These are phyloP conservation scores for Standfussiana lucernea DNA, from an alignment of 2,888 invertebrate species.

Conservation along the genomic window DNA sequence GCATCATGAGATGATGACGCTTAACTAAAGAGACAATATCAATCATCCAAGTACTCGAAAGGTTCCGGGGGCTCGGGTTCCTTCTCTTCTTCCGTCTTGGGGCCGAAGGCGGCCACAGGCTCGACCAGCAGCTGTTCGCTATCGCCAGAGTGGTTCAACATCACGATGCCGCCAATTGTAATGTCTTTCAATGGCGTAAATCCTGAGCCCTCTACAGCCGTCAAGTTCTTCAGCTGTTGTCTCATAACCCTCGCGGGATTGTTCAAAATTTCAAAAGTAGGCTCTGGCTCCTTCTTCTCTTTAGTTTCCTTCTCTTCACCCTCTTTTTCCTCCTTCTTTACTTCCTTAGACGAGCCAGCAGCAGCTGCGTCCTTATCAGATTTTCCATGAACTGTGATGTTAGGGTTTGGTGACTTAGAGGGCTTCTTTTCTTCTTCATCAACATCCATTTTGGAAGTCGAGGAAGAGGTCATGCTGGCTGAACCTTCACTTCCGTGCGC, in stretches of 20 bases:
- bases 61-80: constrained; percentile 99
- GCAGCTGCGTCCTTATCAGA: constrained; percentile 82
- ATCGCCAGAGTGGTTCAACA: constrained; percentile 96
- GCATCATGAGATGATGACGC: constrained; percentile 52
- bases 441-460: constrained; percentile 97
- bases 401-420: constrained; percentile 87
- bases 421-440: constrained; percentile 92
- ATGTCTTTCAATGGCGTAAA: constrained; percentile 97
- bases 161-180: constrained; percentile 98
- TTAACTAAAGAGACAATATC: constrained; percentile 80
- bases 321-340: constrained; percentile 88
- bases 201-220: constrained; percentile 94
- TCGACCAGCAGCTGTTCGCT: constrained; percentile 97
- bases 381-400: constrained; percentile 88
- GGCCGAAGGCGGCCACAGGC: constrained; percentile 97
- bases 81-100: constrained; percentile 97
- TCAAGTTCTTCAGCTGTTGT: constrained; percentile 95
- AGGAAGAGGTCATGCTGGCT: constrained; percentile 88
- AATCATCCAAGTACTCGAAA: constrained; percentile 98
- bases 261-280: constrained; percentile 96
- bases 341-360: constrained; percentile 85
- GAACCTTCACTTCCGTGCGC: constrained; percentile 93
- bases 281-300: constrained; percentile 96
- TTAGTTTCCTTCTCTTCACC: constrained; percentile 85
- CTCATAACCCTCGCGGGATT: constrained; percentile 99